Base-by-base conservation (phyloP, 2,797 vertebrate genomes). In the Bradypodion pumilum region DNA sequence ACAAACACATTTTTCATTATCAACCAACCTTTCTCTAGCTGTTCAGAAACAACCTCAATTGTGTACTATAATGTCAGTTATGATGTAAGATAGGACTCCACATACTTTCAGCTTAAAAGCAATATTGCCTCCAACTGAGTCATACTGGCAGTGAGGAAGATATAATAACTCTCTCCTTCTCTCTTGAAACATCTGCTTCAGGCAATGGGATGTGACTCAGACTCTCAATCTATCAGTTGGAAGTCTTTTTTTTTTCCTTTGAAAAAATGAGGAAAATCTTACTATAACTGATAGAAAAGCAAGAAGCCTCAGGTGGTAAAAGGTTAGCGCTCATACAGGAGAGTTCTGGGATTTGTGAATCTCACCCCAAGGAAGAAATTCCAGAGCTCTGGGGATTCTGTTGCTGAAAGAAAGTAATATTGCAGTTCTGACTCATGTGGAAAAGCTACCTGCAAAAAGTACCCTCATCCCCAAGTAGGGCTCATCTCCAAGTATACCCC, bases 121-220 rank as follows among this genome's bases (percentile, higher is more conserved):
- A 92, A 88, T 90, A 89, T 90, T 89, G 82, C 25, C 85, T 80
- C 76, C 89, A 89, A n/a, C 35, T 32, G 86, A 88, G 91, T 84
- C 85, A 86, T 85, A 62, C 81, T 86, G 85, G 84, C 91, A 92
- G 79, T 84, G 77, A 78, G 80, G 77, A 80, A 87, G 87, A 80
- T 81, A 72, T 37, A 87, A 90, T 85, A 89, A 90, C 86, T 89
- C 85, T 85, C 81, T 88, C 85, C 82, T 87, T 82, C 75, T 88
- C 84, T 82, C 46, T 83, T 86, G 29, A 74, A 88, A 78, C 74
- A 27, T 81, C 52, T 0, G 87, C 90, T 92, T 87, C 89, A 87
- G 90, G 90, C 90, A 72, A 66, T 89, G 72, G 29, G 82, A 40
- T 10, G 70, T 25, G 70, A 81, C 73, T 82, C 81, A 85, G 86